Conservation (phyloP, 1,140 invertebrate genomes). For the Drosophila cardini region DNA sequence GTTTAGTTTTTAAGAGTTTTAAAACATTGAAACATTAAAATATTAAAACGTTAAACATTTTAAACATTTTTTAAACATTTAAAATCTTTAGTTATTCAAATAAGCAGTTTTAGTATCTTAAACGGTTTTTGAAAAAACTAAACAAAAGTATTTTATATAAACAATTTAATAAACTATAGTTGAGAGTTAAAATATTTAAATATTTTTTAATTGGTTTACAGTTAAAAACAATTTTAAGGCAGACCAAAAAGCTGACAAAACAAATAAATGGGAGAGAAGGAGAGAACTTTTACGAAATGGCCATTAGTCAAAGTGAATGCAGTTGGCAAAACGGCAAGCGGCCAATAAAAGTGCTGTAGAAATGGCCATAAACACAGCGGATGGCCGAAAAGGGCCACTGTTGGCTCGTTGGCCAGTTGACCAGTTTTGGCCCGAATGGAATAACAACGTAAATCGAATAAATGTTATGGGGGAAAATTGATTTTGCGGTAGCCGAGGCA, state of each 20-base stretch:
- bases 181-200: too few relatives aligned
- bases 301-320: constrained; percentile 60
- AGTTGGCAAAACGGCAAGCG: constrained; percentile 37
- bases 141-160: too few relatives aligned
- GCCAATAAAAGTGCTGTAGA: constrained; percentile 74
- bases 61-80: too few relatives aligned
- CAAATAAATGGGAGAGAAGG: constrained; percentile 28
- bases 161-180: too few relatives aligned
- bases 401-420: constrained; percentile 20
- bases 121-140: too few relatives aligned
- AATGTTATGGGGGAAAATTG: constrained; percentile 68
- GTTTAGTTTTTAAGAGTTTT: constrained; percentile 4
- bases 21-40: too few relatives aligned
- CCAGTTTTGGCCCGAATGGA: constrained; percentile 23
- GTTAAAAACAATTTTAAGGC: too few relatives aligned
- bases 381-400: constrained; percentile 29
- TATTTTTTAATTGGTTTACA: too few relatives aligned
- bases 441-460: constrained; percentile 31
- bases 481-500: constrained; percentile 73
- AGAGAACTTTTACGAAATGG: constrained; percentile 22
- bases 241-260: constrained; percentile 37
- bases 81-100: too few relatives aligned
- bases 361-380: constrained; percentile 63
- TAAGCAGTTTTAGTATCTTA: too few relatives aligned
- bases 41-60: too few relatives aligned